A percentile compares a stretch with the other conserved stretches of the same genome.
Evolutionary conservation across 2,888 invertebrate genomes (phyloP).

Genomic region (Zygothrica quintamaculata): DNA sequence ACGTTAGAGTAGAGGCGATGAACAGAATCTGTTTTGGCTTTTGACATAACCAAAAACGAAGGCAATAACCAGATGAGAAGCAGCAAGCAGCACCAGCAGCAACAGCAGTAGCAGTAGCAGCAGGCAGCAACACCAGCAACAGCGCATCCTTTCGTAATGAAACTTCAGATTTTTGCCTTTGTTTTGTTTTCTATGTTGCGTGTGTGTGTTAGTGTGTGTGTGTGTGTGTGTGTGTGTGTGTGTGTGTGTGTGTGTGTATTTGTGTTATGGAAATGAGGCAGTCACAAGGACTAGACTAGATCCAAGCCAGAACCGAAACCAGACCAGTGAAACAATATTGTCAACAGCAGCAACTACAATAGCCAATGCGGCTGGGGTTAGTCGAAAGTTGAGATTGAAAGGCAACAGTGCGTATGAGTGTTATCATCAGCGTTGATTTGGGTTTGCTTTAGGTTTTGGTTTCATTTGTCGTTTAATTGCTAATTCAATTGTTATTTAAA

Average conservation of each 20-base stretch:
- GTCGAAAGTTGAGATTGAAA: constrained; percentile 43
- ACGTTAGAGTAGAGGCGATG: constrained; percentile 38
- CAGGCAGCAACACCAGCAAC: constrained; percentile 13
- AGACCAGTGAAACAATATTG: constrained; percentile 70
- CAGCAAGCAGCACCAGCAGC: constrained; percentile 2
- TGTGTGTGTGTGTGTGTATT: constrained; percentile 30
- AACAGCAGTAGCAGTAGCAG: constrained; percentile 22
- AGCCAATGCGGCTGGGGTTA: neutral
- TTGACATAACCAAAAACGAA: constrained; percentile 66
- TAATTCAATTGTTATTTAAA: constrained; percentile 40
- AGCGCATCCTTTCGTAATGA: constrained; percentile 66
- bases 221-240: constrained; percentile 7
- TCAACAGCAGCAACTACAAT: constrained; percentile 65
- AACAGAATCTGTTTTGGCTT: constrained; percentile 63
- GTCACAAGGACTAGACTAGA: constrained; percentile 48
- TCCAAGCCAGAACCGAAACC: constrained; percentile 20
- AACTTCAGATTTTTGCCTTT: constrained; percentile 77
- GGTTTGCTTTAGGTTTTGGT: constrained; percentile 33
- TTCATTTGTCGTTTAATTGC: constrained; percentile 7
- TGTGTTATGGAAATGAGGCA: constrained; percentile 74
- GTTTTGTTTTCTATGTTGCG: constrained; percentile 31
- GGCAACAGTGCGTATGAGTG: constrained; percentile 80
- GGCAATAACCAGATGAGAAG: constrained; percentile 37
- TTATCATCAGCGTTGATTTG: constrained; percentile 72
- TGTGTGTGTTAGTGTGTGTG: constrained; percentile 7